Evolutionary conservation across 1,140 invertebrate genomes (phyloP).

Genomic region (Delia radicum): DNA sequence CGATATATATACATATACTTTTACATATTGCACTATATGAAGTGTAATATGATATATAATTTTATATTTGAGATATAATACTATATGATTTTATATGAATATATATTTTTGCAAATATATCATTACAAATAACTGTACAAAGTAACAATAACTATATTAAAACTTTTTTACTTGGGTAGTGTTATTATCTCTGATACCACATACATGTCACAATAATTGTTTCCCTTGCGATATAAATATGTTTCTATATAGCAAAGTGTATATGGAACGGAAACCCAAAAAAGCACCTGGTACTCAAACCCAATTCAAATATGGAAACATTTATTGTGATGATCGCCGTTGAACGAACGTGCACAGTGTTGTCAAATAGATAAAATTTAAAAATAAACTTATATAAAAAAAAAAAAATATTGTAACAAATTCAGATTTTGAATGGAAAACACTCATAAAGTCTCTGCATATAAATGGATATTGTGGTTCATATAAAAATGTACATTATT

Average conservation of each 20-base stretch:
- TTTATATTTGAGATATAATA: too few species aligned
- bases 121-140: too few species aligned
- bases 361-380: background rate
- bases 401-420: background rate
- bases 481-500: background rate
- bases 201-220: too few species aligned
- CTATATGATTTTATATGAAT: too few species aligned
- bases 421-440: background rate
- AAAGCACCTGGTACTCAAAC: background rate
- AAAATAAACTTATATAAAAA: background rate
- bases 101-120: too few species aligned
- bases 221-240: too few species aligned
- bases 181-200: too few species aligned
- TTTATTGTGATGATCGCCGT: background rate
- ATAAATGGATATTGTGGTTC: background rate
- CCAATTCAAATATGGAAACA: background rate
- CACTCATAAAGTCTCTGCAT: background rate
- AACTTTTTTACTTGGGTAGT: too few species aligned
- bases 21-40: too few species aligned
- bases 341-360: background rate
- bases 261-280: background rate
- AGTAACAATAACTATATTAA: too few species aligned
- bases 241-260: background rate
- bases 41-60: too few species aligned
- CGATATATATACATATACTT: too few species aligned